Conservation (phyloP, 1,140 invertebrate species). For the Scaptomyza graminum region DNA sequence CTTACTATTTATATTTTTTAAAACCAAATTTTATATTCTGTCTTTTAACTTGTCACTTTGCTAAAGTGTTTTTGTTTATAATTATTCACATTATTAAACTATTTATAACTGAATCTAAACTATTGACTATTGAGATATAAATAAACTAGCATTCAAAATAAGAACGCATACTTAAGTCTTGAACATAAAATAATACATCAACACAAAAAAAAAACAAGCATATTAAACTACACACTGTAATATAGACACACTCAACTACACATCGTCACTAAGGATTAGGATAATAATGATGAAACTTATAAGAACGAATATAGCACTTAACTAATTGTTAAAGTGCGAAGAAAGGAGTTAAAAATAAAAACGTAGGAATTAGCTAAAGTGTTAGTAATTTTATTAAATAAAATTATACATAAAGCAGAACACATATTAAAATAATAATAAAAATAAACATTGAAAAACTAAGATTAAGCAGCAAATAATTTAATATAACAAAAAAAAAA, state of each 20-base stretch:
- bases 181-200: conserved; percentile 52
- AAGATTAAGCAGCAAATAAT: conserved; percentile 36
- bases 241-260: conserved; percentile 65
- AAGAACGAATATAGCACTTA: conserved; percentile 58
- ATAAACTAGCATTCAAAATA: conserved; percentile 69
- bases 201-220: background rate
- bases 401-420: conserved; percentile 65
- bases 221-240: conserved; percentile 63
- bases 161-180: conserved; percentile 68
- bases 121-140: conserved; percentile 82
- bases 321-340: conserved; percentile 57
- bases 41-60: conserved; percentile 14
- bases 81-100: conserved; percentile 72
- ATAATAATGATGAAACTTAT: conserved; percentile 61
- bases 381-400: conserved; percentile 83
- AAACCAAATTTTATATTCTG: background rate
- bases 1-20: conserved; percentile 14
- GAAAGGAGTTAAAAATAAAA: conserved; percentile 49
- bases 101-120: conserved; percentile 78
- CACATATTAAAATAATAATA: conserved; percentile 39
- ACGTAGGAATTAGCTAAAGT: conserved; percentile 78
- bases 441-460: conserved; percentile 49
- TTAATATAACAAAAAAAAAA: conserved; percentile 12
- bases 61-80: conserved; percentile 56
- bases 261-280: conserved; percentile 62